These are phyloP conservation scores for Bedellia somnulentella DNA, from an alignment of 2,888 invertebrate genomes.

Conservation along the genomic window DNA sequence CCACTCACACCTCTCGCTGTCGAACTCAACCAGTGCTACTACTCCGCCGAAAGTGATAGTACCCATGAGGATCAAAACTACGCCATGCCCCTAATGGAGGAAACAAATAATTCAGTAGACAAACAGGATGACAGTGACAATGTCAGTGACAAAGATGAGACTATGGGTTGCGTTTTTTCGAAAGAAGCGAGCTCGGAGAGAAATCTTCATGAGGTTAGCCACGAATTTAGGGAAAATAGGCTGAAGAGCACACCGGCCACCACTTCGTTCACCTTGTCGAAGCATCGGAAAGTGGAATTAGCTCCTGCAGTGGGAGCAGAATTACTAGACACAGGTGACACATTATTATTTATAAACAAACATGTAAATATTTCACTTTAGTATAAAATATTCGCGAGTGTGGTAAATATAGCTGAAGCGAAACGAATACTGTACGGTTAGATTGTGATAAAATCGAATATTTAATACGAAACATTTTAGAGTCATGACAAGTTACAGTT, in stretches of 20 bases:
- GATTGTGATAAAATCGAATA: too few relatives aligned
- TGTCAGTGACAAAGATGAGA: constrained; percentile 32
- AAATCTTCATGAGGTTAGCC: constrained; percentile 32
- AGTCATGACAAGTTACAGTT: too few relatives aligned
- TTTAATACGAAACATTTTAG: too few relatives aligned
- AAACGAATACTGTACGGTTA: too few relatives aligned
- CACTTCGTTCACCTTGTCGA: constrained; percentile 61
- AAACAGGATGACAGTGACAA: constrained; percentile 28
- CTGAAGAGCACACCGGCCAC: constrained; percentile 41
- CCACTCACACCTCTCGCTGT: constrained; percentile 66
- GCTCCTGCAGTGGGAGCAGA: constrained; percentile 30
- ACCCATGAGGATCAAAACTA: constrained; percentile 28
- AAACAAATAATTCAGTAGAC: constrained; percentile 14
- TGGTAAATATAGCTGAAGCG: constrained; percentile 1
- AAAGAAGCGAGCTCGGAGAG: constrained; percentile 25
- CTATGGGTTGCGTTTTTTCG: constrained; percentile 44
- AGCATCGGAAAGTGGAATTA: constrained; percentile 65
- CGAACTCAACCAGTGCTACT: constrained; percentile 66
- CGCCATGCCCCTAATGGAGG: constrained; percentile 26
- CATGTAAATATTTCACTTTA: too few relatives aligned
- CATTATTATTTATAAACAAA: too few relatives aligned
- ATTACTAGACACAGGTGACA: constrained; percentile 33
- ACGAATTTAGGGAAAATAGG: constrained; percentile 48
- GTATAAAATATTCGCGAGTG: constrained; percentile 4
- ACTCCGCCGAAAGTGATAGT: constrained; percentile 58